These are phyloP conservation scores for Pomacea maculata DNA, from an alignment of 1,140 invertebrate species.

Conservation along the genomic window DNA sequence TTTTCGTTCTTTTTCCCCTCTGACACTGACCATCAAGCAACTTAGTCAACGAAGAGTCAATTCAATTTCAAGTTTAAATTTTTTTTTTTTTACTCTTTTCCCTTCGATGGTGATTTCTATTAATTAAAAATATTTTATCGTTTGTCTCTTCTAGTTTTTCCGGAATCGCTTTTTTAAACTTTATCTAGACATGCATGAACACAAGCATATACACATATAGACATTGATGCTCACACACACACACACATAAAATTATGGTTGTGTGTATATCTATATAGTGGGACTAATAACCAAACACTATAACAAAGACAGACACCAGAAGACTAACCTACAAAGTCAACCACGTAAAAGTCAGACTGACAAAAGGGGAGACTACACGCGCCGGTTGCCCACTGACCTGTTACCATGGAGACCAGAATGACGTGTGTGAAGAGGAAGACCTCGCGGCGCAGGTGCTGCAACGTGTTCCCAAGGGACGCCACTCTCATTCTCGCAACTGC, in stretches of 20 bases:
- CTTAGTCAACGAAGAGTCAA: too few relatives aligned
- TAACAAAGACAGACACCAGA: neutral
- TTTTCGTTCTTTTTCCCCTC: too few relatives aligned
- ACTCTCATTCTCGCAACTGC: conserved; percentile 25
- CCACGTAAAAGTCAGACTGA: neutral
- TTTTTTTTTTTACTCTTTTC: too few relatives aligned
- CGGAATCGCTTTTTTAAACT: too few relatives aligned
- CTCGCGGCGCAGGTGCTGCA: conserved; percentile 21
- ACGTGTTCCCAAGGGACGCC: conserved; percentile 16
- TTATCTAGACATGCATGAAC: neutral
- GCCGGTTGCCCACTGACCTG: conserved; percentile 1
- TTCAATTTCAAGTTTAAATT: too few relatives aligned
- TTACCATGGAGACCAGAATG: conserved; percentile 18
- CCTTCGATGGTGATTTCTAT: too few relatives aligned
- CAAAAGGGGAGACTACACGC: too few relatives aligned
- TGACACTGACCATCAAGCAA: too few relatives aligned
- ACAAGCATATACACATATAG: conserved; percentile 2
- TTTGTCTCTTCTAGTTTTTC: too few relatives aligned
- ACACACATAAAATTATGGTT: neutral
- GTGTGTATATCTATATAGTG: neutral
- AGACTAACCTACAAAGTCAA: neutral
- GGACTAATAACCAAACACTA: neutral
- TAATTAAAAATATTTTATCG: too few relatives aligned
- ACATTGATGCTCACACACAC: neutral
- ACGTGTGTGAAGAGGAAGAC: conserved; percentile 17